Evolutionary conservation across 2,888 invertebrate genomes (phyloP).

Genomic region (Ophion costatus): DNA sequence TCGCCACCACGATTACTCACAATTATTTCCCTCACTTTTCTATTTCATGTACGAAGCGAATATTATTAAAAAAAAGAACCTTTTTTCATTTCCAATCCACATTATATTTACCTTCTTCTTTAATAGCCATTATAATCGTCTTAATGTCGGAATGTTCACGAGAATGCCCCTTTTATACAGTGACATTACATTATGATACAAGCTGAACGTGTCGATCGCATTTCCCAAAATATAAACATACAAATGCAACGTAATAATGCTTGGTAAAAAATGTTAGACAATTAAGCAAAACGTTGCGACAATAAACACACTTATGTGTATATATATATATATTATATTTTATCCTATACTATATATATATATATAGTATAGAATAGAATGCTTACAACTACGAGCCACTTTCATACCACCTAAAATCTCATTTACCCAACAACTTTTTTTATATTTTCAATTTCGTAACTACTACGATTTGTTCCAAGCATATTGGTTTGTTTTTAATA

Average conservation of each 20-base stretch:
- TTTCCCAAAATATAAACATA: conserved; percentile 79
- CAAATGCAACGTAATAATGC: conserved; percentile 77
- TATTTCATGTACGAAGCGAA: conserved; percentile 1
- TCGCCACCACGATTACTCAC: neutral
- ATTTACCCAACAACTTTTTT: conserved; percentile 75
- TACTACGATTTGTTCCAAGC: conserved; percentile 61
- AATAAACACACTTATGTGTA: conserved; percentile 61
- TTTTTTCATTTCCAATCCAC: conserved; percentile 38
- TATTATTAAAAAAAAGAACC: conserved; percentile 37
- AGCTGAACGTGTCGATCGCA: conserved; percentile 79
- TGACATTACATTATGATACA: conserved; percentile 78
- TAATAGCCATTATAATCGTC: conserved; percentile 49
- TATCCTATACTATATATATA: conserved; percentile 62
- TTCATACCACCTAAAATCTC: conserved; percentile 66
- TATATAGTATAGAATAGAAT: conserved; percentile 70
- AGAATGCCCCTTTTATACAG: conserved; percentile 76
- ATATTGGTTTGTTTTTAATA: conserved; percentile 27
- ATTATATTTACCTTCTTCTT: conserved; percentile 6
- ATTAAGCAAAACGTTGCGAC: conserved; percentile 65
- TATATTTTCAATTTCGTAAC: conserved; percentile 74
- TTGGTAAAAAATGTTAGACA: conserved; percentile 71
- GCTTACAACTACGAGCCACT: conserved; percentile 73
- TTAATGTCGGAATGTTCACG: conserved; percentile 76
- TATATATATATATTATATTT: conserved; percentile 48
- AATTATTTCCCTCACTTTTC: neutral